These are phyloP conservation scores for Nanorana parkeri DNA, from an alignment of 2,113 vertebrate genomes.

Conservation along the genomic window DNA sequence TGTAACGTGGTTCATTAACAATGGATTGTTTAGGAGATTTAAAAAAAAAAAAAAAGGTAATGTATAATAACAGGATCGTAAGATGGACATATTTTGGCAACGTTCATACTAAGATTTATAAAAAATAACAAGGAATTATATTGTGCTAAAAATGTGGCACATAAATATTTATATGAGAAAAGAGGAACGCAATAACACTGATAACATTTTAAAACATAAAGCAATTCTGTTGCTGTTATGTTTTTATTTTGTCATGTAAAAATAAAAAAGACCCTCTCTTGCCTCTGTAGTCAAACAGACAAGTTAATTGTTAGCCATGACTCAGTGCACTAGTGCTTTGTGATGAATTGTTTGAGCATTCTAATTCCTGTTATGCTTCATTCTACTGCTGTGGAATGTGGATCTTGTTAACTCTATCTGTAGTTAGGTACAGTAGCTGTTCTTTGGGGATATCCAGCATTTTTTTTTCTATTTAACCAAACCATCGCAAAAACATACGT, in stretches of 20 bases:
- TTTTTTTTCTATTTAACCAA: too few species aligned
- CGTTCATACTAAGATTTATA: too few species aligned
- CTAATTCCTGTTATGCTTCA: constrained; percentile 38
- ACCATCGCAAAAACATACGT: too few species aligned
- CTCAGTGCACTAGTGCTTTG: constrained; percentile 12
- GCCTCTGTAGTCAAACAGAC: not conserved
- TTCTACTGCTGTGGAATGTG: constrained; percentile 37
- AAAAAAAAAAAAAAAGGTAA: too few species aligned
- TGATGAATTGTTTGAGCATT: constrained; percentile 42
- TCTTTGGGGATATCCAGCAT: not conserved
- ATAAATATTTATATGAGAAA: too few species aligned
- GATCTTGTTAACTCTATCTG: constrained; percentile 12
- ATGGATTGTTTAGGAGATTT: not conserved
- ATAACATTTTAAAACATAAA: too few species aligned
- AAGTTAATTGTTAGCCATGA: constrained; percentile 41
- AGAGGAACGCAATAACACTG: too few species aligned
- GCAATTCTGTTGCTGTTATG: not conserved
- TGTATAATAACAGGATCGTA: too few species aligned
- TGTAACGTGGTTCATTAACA: not conserved
- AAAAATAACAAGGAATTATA: too few species aligned
- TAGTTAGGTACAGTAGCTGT: too few species aligned
- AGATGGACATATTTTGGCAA: too few species aligned
- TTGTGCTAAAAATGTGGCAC: too few species aligned
- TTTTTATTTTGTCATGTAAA: not conserved
- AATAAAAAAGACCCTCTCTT: not conserved